Evolutionary conservation across 2,113 vertebrate genomes (phyloP), one percentile per base, ranked within the genome.

Genomic region (Synodontis membranacea): DNA sequence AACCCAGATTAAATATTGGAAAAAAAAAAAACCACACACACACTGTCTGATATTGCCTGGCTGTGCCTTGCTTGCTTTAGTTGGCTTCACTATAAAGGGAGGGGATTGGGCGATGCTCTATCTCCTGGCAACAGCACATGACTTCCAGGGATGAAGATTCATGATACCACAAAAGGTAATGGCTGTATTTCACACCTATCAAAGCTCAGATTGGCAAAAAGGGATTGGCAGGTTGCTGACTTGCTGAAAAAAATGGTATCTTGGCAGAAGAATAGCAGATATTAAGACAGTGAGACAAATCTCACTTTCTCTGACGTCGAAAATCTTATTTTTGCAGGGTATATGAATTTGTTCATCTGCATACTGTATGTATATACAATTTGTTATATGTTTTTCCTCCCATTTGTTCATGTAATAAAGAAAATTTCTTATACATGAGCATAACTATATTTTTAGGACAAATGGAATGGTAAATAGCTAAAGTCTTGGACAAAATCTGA

Each of bases 1-100:
- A 86, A 70, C 25, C 72, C 68, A 85, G 68, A 88, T 85, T 82
- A 75, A 82, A 86, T 76, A 78, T 62, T 83, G 44, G 64, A 44
- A 83, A 76, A 58, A 87, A n/a, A n/a, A n/a, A n/a, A n/a, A n/a
- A n/a, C n/a, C n/a, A n/a, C n/a, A n/a, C n/a, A 83, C 54, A 83
- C 17, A 39, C 44, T 31, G 62, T 81, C 37, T 64, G 56, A 87
- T 76, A 83, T 64, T 50, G 70, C 54, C 80, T 76, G 19, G 70
- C 44, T 64, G 68, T 56, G 25, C 28, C 31, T 42, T 37, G 80
- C 80, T 86, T 50, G 42, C 54, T 75, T 82, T 82, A 80, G 52
- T 60, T 62, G n/a, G 23, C 54, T 75, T 62, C 17, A 60, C 15
- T 84, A 84, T n/a, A 78, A 79, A 48, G 46, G 17, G 34, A 75